phyloP scores from a whole-genome alignment of 1,140 invertebrate genomes.

The Eupristina koningsbergeri region DNA sequence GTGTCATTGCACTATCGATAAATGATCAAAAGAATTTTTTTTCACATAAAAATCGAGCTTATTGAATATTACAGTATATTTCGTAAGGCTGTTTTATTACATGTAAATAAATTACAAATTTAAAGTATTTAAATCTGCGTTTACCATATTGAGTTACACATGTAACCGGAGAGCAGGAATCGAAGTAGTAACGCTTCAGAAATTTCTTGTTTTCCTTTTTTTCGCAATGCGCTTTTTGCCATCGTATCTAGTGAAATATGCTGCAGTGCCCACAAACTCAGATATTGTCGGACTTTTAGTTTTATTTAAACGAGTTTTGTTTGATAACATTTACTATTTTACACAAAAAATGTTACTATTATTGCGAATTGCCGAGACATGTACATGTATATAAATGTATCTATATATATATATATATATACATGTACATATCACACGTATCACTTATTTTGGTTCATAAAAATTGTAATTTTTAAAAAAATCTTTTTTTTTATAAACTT shows the following conservation, averaged over 20 bases:
- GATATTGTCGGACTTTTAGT: neutral
- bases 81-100: neutral
- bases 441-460: no score
- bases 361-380: no score
- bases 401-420: no score
- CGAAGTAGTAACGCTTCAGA: neutral
- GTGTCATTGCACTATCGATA: neutral
- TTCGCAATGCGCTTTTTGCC: neutral
- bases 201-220: neutral
- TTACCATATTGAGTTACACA: slow-evolving; percentile 16
- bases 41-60: neutral
- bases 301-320: no score
- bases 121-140: neutral
- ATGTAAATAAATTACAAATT: neutral
- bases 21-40: no score
- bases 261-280: neutral
- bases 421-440: no score
- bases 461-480: neutral
- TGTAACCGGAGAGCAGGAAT: slow-evolving; percentile 3
- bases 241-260: neutral
- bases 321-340: neutral
- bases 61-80: neutral
- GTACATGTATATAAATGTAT: no score
- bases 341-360: no score
- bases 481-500: neutral